A percentile compares a stretch with the other conserved stretches of the same genome.
Evolutionary conservation across 2,113 vertebrate genomes (phyloP).

Genomic region (Suricata suricatta): DNA sequence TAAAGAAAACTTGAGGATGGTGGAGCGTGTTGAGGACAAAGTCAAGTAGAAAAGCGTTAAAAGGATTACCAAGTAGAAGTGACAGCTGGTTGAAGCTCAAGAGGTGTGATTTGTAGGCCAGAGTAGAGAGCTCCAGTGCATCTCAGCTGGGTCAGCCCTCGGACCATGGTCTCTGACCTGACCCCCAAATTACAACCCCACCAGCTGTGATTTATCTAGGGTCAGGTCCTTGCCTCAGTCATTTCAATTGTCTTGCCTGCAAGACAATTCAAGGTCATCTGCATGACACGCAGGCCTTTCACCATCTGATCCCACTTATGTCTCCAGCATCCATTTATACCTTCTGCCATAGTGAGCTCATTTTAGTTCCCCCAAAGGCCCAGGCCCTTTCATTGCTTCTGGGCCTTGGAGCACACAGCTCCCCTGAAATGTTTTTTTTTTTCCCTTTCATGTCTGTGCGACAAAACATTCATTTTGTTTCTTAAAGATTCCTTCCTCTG

Average conservation of each 20-base stretch:
- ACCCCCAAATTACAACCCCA: neutral
- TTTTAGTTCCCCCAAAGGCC: neutral
- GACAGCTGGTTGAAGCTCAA: neutral
- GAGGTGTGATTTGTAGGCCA: neutral
- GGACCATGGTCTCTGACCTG: neutral
- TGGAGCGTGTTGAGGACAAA: neutral
- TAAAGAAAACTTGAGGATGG: neutral
- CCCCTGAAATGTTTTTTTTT: neutral
- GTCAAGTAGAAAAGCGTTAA: neutral
- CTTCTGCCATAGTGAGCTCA: neutral
- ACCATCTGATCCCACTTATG: neutral
- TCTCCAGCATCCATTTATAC: neutral
- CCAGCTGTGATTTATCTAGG: neutral
- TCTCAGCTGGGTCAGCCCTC: neutral
- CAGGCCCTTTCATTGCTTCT: neutral
- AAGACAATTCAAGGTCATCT: neutral
- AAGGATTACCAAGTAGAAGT: neutral
- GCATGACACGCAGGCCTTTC: neutral
- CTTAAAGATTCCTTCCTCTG: neutral
- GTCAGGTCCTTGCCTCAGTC: neutral
- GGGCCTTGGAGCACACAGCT: neutral
- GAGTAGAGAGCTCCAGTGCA: neutral
- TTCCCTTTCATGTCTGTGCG: neutral
- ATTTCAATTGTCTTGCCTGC: neutral
- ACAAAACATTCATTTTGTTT: neutral